phyloP scores from a whole-genome alignment of 1,140 invertebrate species.

The Gonatopus flavifemur region DNA sequence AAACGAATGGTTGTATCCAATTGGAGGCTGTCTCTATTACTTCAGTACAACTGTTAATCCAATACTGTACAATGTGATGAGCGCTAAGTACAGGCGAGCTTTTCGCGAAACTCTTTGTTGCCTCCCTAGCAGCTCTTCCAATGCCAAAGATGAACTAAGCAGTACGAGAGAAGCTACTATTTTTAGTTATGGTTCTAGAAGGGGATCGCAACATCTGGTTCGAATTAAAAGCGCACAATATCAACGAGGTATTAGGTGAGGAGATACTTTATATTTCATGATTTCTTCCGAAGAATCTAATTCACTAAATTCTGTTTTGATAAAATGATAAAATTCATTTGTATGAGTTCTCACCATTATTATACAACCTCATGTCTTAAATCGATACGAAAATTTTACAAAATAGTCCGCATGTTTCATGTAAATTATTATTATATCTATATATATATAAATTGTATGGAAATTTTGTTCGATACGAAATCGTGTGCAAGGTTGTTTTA shows the following conservation, averaged over 20 bases:
- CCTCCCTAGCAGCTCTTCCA: conserved; percentile 7
- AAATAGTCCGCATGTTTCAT: too few relatives aligned
- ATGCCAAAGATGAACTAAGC: conserved; percentile 11
- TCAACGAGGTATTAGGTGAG: conserved; percentile 6
- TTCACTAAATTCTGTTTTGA: too few relatives aligned
- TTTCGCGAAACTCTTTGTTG: conserved; percentile 71
- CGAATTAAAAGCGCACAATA: conserved; percentile 10
- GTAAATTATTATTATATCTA: too few relatives aligned
- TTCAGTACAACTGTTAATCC: conserved; percentile 87
- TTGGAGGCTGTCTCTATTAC: conserved; percentile 83
- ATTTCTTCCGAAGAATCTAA: too few relatives aligned
- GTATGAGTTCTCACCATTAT: too few relatives aligned
- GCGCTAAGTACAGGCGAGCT: conserved; percentile 79
- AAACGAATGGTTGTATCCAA: conserved; percentile 78
- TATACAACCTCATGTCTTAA: too few relatives aligned
- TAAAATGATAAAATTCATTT: too few relatives aligned
- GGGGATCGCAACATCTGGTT: conserved; percentile 17
- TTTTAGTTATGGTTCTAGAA: conserved; percentile 5
- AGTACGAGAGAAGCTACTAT: conserved; percentile 16
- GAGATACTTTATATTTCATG: neutral
- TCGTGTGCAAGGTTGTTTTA: too few relatives aligned
- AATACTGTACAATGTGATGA: conserved; percentile 91
- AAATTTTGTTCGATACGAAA: too few relatives aligned
- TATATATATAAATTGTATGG: too few relatives aligned
- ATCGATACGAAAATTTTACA: too few relatives aligned